Percentiles rank a stretch among this genome's conserved stretches.
These are phyloP conservation scores for Polia nebulosa DNA, from an alignment of 2,888 invertebrate species.

Conservation along the genomic window DNA sequence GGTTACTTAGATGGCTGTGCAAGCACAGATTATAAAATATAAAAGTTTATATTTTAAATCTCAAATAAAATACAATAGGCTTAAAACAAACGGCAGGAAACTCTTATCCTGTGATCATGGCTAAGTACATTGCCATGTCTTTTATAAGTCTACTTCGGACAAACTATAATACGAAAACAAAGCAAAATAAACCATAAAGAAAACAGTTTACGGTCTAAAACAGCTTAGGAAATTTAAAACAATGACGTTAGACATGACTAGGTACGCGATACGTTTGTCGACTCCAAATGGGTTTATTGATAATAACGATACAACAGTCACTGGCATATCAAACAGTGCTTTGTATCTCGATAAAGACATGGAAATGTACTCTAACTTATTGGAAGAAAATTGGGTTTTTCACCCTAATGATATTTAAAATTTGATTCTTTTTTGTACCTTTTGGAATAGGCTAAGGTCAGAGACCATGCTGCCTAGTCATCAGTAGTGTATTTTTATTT, in stretches of 20 bases:
- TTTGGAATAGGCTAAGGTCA: no score
- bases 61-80: conserved; percentile 51
- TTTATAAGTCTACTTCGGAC: conserved; percentile 53
- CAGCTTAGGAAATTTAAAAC: conserved; percentile 41
- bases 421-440: no score
- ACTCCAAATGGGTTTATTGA: conserved; percentile 79
- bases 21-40: not conserved
- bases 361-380: conserved; percentile 39
- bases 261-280: conserved; percentile 70
- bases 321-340: conserved; percentile 72
- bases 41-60: conserved; percentile 24
- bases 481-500: no score
- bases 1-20: not conserved
- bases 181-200: conserved; percentile 47
- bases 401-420: conserved; percentile 35
- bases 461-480: no score
- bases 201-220: conserved; percentile 15
- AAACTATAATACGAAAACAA: conserved; percentile 50
- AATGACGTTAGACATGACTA: conserved; percentile 69
- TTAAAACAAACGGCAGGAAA: conserved; percentile 61
- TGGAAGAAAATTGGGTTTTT: conserved; percentile 27
- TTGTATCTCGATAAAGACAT: conserved; percentile 59
- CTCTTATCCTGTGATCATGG: conserved; percentile 66
- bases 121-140: conserved; percentile 69
- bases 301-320: conserved; percentile 70